Conservation (phyloP, 2,113 vertebrate species). For the Siniperca knerii region DNA sequence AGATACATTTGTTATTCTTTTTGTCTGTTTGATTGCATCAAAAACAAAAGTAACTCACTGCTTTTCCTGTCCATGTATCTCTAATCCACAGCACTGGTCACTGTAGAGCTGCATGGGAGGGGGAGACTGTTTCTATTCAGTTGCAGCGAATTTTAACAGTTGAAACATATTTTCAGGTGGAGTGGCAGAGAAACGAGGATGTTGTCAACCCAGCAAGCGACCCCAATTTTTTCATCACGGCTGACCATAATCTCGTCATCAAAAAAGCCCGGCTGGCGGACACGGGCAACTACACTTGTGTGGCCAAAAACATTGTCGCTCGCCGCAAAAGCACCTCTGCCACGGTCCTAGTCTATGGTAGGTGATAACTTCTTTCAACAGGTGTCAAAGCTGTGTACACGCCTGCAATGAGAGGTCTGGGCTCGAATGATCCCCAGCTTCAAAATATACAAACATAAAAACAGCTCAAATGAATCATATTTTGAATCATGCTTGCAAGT, state of each 20-base stretch:
- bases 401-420: conserved; percentile 11
- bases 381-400: conserved; percentile 21
- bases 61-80: neutral
- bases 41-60: neutral
- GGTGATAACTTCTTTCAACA: conserved; percentile 67
- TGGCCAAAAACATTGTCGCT: conserved; percentile 98
- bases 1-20: conserved; percentile 5
- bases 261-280: conserved; percentile 94
- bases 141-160: conserved; percentile 45
- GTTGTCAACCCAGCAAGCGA: conserved; percentile 91
- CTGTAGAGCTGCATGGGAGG: neutral
- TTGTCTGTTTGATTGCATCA: conserved; percentile 26
- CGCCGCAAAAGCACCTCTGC: conserved; percentile 93
- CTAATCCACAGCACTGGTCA: conserved; percentile 18
- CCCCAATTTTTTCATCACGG: conserved; percentile 92
- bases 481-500: conserved; percentile 29
- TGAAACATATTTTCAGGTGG: conserved; percentile 87
- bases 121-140: neutral
- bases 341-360: conserved; percentile 94
- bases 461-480: conserved; percentile 2
- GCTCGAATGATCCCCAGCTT: conserved; percentile 2
- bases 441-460: conserved; percentile 16
- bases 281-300: conserved; percentile 98
- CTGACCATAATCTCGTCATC: conserved; percentile 96
- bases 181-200: conserved; percentile 97